Percentiles rank a stretch among this genome's conserved stretches.
These are phyloP conservation scores for Pyrgilauda ruficollis DNA, from an alignment of 2,113 vertebrate genomes.

Conservation along the genomic window DNA sequence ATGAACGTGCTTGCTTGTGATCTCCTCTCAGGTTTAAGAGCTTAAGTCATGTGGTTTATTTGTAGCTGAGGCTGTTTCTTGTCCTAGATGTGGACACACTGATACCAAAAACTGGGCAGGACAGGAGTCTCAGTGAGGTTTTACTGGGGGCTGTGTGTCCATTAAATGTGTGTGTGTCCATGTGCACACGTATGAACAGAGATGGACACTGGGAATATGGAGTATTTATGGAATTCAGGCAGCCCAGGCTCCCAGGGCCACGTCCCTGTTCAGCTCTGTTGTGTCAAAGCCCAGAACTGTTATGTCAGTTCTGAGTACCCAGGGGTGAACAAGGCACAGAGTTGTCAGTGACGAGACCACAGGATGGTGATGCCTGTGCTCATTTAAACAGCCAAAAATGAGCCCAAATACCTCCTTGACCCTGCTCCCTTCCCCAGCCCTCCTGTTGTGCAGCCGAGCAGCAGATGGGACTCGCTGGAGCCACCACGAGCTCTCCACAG, in stretches of 20 bases:
- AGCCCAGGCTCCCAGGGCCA: not conserved
- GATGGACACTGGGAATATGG: rapidly evolving
- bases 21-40: not conserved
- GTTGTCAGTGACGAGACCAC: not conserved
- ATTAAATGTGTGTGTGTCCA: not conserved
- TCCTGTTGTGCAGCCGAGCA: not conserved
- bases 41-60: not conserved
- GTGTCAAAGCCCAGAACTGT: not conserved
- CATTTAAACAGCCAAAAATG: not conserved
- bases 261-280: not conserved
- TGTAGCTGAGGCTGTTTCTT: not conserved
- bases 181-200: not conserved
- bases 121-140: not conserved
- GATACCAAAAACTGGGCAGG: not conserved
- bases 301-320: not conserved
- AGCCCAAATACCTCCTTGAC: not conserved
- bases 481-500: rapidly evolving
- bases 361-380: not conserved
- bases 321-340: not conserved
- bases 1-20: rapidly evolving
- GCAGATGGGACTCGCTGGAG: not conserved
- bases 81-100: not conserved
- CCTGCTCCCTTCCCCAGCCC: not conserved
- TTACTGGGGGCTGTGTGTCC: not conserved
- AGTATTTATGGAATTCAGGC: not conserved